Evolutionary conservation across 2,888 invertebrate species (phyloP).

Genomic region (Lasioglossum pauxillum): DNA sequence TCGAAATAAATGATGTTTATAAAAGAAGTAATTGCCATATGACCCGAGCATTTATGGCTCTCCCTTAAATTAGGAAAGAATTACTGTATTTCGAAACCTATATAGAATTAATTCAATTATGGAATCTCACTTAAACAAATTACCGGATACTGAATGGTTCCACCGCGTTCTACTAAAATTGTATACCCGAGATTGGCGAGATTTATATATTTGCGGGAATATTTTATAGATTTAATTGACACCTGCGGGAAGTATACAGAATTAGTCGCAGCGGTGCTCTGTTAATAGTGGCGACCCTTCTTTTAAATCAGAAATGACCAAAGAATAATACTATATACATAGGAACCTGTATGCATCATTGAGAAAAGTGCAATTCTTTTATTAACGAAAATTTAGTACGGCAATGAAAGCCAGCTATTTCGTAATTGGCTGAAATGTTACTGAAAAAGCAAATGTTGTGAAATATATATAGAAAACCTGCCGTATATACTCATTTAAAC

Average conservation of each 20-base stretch:
- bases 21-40: too few species aligned
- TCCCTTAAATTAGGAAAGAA: background rate
- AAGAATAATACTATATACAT: background rate
- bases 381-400: background rate
- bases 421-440: background rate
- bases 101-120: background rate
- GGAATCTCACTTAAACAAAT: background rate
- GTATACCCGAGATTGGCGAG: background rate
- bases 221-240: conserved; percentile 1
- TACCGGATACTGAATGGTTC: background rate
- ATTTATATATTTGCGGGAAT: background rate
- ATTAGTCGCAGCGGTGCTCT: background rate
- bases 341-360: background rate
- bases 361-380: background rate
- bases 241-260: background rate
- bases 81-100: background rate
- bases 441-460: background rate
- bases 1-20: too few species aligned
- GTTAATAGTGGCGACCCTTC: background rate
- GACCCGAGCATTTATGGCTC: background rate
- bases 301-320: background rate
- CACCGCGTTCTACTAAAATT: background rate
- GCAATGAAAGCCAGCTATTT: background rate
- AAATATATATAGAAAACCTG: background rate
- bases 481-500: background rate